phyloP scores from a whole-genome alignment of 2,797 vertebrate species.

The Sebastes steindachneri region DNA sequence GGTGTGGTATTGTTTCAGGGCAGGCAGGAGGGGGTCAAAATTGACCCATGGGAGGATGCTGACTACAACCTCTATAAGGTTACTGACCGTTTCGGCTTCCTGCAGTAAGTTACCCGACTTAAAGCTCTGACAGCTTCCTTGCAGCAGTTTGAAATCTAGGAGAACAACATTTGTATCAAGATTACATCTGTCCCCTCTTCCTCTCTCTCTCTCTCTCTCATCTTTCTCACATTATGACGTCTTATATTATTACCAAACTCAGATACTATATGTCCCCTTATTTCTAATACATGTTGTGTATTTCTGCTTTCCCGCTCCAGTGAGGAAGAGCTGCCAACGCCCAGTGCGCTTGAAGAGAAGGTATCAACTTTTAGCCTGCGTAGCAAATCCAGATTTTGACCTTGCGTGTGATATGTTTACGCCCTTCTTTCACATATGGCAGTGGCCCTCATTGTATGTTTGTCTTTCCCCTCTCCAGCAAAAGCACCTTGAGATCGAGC shows the following conservation, averaged over 20 bases:
- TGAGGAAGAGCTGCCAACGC: slow-evolving; percentile 88
- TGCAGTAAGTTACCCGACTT: slow-evolving; percentile 86
- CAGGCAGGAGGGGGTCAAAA: slow-evolving; percentile 85
- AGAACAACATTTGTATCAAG: background rate
- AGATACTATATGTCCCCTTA: background rate
- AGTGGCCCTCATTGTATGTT: background rate
- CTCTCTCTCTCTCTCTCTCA: background rate
- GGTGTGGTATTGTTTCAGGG: slow-evolving; percentile 80
- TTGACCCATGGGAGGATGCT: slow-evolving; percentile 93
- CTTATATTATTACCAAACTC: background rate
- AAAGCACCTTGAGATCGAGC: slow-evolving; percentile 89
- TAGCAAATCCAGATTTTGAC: background rate
- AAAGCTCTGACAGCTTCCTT: background rate
- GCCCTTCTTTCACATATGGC: background rate
- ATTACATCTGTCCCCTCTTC: background rate
- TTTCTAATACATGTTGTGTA: background rate
- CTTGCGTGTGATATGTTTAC: background rate
- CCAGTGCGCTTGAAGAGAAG: slow-evolving; percentile 88
- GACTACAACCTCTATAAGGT: slow-evolving; percentile 90
- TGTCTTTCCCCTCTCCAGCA: slow-evolving; percentile 74
- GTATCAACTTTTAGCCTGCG: slow-evolving; percentile 62
- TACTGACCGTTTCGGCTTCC: slow-evolving; percentile 92
- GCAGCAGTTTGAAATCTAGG: background rate
- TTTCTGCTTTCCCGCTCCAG: slow-evolving; percentile 73
- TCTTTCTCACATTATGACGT: background rate